These are phyloP conservation scores for Polydrusus cervinus DNA, from an alignment of 2,888 invertebrate genomes.

Conservation along the genomic window DNA sequence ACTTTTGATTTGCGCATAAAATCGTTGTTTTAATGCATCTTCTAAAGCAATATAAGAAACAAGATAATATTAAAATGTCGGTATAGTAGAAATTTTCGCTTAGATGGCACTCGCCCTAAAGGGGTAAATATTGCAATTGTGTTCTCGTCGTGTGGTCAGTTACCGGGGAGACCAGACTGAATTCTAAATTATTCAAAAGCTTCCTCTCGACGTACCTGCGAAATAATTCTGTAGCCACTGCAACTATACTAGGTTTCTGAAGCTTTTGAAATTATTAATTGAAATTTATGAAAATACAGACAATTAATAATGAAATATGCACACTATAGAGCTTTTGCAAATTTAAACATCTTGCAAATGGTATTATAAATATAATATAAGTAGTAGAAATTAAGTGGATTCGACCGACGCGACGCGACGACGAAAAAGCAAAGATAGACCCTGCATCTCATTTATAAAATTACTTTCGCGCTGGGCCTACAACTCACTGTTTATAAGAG, in stretches of 20 bases:
- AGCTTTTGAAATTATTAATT: constrained; percentile 31
- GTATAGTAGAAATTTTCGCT: not conserved
- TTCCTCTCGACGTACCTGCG: constrained; percentile 34
- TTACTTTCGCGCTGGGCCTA: no score
- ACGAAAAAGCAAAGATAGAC: no score
- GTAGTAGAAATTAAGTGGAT: no score
- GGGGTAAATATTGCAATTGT: constrained; percentile 44
- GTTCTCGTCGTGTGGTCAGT: constrained; percentile 50
- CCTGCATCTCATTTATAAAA: no score
- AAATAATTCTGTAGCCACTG: constrained; percentile 34
- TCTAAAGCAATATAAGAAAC: no score
- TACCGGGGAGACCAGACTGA: constrained; percentile 52
- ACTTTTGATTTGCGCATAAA: no score
- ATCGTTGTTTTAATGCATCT: no score
- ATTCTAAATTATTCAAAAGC: constrained; percentile 50
- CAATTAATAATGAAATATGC: constrained; percentile 7
- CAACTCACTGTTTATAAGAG: no score
- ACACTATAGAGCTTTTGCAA: no score
- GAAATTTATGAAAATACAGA: constrained; percentile 14
- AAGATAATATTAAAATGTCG: not conserved
- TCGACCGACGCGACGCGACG: no score
- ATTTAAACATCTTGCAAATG: no score
- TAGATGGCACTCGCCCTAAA: not conserved
- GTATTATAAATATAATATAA: no score
- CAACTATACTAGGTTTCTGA: constrained; percentile 21